Evolutionary conservation across 2,888 invertebrate species (phyloP).

Genomic region (Torymus tubicola): DNA sequence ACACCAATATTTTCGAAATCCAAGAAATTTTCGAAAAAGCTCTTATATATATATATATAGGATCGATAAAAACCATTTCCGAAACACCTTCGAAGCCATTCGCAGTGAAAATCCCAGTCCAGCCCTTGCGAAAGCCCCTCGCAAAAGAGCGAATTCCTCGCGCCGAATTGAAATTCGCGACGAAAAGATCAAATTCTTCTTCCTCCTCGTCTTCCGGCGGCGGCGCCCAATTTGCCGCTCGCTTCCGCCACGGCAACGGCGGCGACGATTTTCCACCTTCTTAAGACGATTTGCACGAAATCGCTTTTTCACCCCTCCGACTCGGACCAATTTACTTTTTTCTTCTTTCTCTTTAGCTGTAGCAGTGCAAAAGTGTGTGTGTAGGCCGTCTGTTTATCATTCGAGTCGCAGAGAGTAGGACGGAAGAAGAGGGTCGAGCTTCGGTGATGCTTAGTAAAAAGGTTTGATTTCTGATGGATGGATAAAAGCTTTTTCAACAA

Average conservation of each 20-base stretch:
- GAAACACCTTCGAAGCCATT: no score
- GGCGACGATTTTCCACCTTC: slow-evolving; percentile 61
- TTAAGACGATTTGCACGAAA: slow-evolving; percentile 57
- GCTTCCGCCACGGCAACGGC: slow-evolving; percentile 40
- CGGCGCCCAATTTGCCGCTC: slow-evolving; percentile 43
- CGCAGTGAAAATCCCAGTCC: no score
- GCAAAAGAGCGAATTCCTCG: no score
- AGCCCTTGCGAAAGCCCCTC: no score
- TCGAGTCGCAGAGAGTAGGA: slow-evolving; percentile 1
- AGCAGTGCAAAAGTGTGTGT: no score
- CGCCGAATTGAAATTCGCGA: slow-evolving; percentile 27
- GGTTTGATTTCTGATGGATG: no score
- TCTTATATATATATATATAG: no score
- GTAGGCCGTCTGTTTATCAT: slow-evolving; percentile 27
- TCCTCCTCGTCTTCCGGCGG: slow-evolving; percentile 1
- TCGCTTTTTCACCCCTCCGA: slow-evolving; percentile 23
- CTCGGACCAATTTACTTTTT: neutral
- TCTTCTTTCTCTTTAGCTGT: no score
- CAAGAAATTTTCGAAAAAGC: no score
- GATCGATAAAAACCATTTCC: no score
- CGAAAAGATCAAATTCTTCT: slow-evolving; percentile 30
- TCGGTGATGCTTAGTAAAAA: neutral
- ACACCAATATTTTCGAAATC: no score
- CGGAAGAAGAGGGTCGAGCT: slow-evolving; percentile 2
- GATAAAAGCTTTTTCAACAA: neutral